Conservation (phyloP, 30 jellyfish, hydroid and myxozoan species). For the Phacellophora camtschatica region DNA sequence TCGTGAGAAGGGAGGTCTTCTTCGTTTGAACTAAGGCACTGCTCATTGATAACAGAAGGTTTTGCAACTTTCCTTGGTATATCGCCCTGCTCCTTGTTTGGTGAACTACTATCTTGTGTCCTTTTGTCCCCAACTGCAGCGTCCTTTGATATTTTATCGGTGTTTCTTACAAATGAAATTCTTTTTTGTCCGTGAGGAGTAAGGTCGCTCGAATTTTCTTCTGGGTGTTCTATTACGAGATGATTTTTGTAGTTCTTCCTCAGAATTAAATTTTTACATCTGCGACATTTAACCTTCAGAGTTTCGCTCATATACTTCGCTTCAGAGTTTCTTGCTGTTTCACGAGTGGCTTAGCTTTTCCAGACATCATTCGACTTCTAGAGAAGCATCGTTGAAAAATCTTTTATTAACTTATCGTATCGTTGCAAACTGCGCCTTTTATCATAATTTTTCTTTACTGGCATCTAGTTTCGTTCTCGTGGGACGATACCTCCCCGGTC, state of each 20-base stretch:
- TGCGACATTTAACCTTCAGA: neutral
- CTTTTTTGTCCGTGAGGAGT: neutral
- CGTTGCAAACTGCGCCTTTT: no score
- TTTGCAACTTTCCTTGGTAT: neutral
- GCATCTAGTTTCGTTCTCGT: no score
- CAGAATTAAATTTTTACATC: neutral
- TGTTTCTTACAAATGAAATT: neutral
- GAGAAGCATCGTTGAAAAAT: neutral
- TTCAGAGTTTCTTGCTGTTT: no score
- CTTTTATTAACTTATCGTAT: no score
- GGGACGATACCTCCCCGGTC: no score
- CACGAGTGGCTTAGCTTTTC: neutral
- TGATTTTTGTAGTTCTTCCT: neutral
- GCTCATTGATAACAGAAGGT: neutral
- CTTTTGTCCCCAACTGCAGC: conserved; percentile 1
- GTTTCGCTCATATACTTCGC: neutral
- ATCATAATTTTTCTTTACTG: no score
- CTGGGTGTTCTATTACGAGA: neutral
- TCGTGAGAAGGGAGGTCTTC: no score
- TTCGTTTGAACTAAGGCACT: no score
- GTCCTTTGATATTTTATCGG: neutral
- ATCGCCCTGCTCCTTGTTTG: neutral
- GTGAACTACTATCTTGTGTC: neutral
- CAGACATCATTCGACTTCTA: neutral
- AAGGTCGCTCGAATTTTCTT: neutral